phyloP scores from a whole-genome alignment of 92 coral and sea anemone genomes.

The Scolanthus callimorphus region DNA sequence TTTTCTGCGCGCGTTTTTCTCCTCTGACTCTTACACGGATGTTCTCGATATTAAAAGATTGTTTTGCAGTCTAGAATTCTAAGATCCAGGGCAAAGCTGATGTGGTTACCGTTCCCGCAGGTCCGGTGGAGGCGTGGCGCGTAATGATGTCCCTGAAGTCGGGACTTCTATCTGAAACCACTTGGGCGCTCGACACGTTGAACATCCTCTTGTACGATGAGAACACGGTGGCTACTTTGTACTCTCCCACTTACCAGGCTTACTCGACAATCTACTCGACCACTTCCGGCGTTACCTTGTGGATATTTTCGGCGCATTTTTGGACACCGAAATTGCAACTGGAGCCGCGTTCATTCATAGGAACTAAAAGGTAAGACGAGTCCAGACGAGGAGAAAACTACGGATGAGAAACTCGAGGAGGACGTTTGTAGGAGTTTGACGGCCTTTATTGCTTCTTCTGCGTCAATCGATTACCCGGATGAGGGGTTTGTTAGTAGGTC shows the following conservation, averaged over 20 bases:
- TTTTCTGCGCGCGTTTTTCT: too few species aligned
- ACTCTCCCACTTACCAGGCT: slow-evolving; percentile 90
- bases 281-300: slow-evolving; percentile 92
- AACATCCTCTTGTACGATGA: slow-evolving; percentile 93
- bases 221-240: slow-evolving; percentile 91
- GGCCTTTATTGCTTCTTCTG: slow-evolving; percentile 73
- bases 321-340: slow-evolving; percentile 60
- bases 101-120: too few species aligned
- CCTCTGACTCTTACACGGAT: not conserved
- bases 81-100: too few species aligned
- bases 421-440: slow-evolving; percentile 65
- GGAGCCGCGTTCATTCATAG: slow-evolving; percentile 33
- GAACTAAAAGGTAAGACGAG: slow-evolving; percentile 1
- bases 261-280: slow-evolving; percentile 87
- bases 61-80: too few species aligned
- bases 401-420: slow-evolving; percentile 37
- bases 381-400: slow-evolving; percentile 4
- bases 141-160: slow-evolving; percentile 99
- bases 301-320: slow-evolving; percentile 79
- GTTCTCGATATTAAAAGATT: not conserved
- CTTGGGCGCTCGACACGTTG: slow-evolving; percentile 97
- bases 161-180: slow-evolving; percentile 90
- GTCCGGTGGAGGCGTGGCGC: slow-evolving; percentile 99
- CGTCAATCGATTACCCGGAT: slow-evolving; percentile 32
- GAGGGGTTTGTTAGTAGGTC: slow-evolving; percentile 59